Conservation (phyloP, 2,888 invertebrate genomes). For the Sinodicranocentrus sp. region DNA sequence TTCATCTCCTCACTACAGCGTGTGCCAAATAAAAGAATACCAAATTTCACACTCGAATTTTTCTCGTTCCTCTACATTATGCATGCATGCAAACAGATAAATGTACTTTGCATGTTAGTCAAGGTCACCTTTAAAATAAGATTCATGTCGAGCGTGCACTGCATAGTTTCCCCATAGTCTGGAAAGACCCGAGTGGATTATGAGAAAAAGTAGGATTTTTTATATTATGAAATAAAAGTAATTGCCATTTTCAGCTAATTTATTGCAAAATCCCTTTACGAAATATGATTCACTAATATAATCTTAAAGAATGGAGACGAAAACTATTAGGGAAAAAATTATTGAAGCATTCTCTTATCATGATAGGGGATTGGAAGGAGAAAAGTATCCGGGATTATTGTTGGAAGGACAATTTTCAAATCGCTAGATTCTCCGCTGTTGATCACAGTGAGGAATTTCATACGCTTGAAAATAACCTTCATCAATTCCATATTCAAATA, state of each 20-base stretch:
- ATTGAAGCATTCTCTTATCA: constrained; percentile 42
- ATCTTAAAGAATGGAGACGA: too few species aligned
- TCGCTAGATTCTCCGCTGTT: background rate
- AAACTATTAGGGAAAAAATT: background rate
- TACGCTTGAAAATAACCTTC: constrained; percentile 8
- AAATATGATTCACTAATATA: background rate
- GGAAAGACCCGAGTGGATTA: too few species aligned
- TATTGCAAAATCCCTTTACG: background rate
- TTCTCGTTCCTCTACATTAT: too few species aligned
- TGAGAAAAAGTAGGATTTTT: too few species aligned
- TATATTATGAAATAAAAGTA: background rate
- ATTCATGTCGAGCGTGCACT: too few species aligned
- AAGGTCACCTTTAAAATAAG: too few species aligned
- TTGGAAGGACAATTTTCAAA: background rate
- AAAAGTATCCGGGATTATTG: background rate
- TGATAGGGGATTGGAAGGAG: constrained; percentile 16
- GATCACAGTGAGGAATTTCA: background rate
- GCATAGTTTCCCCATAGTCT: too few species aligned
- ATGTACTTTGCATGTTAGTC: too few species aligned
- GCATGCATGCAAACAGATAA: too few species aligned
- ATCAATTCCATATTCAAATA: constrained; percentile 25
- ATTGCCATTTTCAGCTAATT: background rate
- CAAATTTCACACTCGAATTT: too few species aligned
- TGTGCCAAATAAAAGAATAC: too few species aligned
- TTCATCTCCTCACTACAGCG: too few species aligned